Evolutionary conservation across 2,797 vertebrate genomes (phyloP).

Genomic region (Echeneis naucrates): DNA sequence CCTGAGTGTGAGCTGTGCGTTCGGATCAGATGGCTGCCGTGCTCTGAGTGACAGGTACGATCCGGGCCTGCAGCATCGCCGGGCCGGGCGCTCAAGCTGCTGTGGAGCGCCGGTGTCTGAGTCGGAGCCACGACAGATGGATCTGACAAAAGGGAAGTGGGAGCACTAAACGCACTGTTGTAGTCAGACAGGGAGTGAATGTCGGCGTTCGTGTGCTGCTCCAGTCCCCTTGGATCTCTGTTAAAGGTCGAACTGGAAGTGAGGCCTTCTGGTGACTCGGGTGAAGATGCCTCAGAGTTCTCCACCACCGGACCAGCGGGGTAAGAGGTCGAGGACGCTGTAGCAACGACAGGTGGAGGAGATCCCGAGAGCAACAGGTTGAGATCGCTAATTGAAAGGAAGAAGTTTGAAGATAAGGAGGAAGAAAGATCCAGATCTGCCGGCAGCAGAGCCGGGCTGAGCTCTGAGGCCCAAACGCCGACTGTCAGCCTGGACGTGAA

Average conservation of each 20-base stretch:
- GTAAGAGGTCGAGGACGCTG: not conserved
- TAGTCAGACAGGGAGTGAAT: not conserved
- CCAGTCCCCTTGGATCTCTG: constrained; percentile 13
- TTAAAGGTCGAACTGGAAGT: constrained; percentile 7
- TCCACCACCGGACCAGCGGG: not conserved
- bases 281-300: constrained; percentile 21
- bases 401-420: constrained; percentile 16
- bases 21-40: not conserved
- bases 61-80: not conserved
- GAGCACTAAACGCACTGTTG: not conserved
- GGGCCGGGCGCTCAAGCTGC: not conserved
- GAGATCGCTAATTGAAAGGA: not conserved
- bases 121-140: constrained; percentile 8
- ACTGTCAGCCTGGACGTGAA: constrained; percentile 6
- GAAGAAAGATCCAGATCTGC: constrained; percentile 19
- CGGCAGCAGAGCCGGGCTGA: constrained; percentile 38
- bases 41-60: constrained; percentile 2
- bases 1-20: not conserved
- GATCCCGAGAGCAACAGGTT: constrained; percentile 11
- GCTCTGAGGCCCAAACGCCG: constrained; percentile 31
- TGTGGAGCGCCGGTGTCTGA: not conserved
- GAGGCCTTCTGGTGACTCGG: not conserved
- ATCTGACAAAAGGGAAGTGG: not conserved
- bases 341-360: not conserved
- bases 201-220: not conserved